phyloP scores from a whole-genome alignment of 2,797 vertebrate genomes.

The Sebastes variabilis region DNA sequence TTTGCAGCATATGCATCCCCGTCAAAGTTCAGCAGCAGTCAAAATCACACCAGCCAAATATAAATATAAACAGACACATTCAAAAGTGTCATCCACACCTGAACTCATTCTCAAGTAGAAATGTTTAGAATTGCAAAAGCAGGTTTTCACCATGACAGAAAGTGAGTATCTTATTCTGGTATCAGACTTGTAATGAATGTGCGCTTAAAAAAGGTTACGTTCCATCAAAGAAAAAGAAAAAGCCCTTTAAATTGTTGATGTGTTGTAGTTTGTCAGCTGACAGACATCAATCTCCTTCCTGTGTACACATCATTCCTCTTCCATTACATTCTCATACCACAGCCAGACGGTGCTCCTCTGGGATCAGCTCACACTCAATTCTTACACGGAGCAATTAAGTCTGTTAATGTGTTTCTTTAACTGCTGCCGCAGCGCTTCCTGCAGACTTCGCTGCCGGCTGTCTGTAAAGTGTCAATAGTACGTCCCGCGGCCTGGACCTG shows the following conservation, averaged over 20 bases:
- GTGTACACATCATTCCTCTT: conserved; percentile 3
- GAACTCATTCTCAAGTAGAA: background rate
- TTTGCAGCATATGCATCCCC: background rate
- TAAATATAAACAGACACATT: background rate
- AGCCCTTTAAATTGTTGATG: background rate
- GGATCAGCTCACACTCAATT: conserved; percentile 35
- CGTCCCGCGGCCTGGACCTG: conserved; percentile 9
- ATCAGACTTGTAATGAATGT: conserved; percentile 9
- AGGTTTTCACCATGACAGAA: background rate
- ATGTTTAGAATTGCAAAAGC: background rate
- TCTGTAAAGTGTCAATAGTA: conserved; percentile 52
- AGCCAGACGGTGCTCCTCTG: conserved; percentile 16
- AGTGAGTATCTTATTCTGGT: background rate
- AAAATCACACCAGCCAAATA: background rate
- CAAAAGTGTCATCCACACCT: background rate
- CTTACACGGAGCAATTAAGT: conserved; percentile 61
- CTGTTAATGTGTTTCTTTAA: conserved; percentile 67
- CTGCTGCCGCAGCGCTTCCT: conserved; percentile 45
- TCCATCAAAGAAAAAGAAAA: conserved; percentile 5
- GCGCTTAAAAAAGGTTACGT: background rate
- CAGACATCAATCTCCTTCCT: conserved; percentile 33
- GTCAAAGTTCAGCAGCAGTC: background rate
- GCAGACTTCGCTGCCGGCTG: conserved; percentile 28
- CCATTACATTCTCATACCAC: conserved; percentile 23
- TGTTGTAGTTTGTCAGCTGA: conserved; percentile 17